These are phyloP conservation scores for Nomada flava DNA, from an alignment of 2,888 invertebrate species.

Conservation along the genomic window DNA sequence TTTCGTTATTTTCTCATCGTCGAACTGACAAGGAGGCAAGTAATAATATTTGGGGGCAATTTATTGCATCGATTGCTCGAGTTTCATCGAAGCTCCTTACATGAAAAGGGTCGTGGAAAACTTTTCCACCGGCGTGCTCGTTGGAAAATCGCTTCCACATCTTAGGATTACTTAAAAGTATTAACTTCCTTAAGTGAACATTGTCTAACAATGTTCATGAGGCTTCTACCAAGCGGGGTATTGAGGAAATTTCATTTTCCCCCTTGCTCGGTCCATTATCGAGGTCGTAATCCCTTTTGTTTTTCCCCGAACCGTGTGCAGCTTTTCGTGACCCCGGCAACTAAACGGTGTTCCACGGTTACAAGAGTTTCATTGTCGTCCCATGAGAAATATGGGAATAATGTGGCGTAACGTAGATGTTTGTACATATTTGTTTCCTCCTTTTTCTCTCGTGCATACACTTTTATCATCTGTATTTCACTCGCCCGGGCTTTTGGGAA, in stretches of 20 bases:
- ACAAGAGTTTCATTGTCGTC: slow-evolving; percentile 5
- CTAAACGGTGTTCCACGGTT: neutral
- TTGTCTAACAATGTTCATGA: neutral
- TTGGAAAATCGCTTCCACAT: neutral
- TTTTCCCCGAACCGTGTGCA: slow-evolving; percentile 3
- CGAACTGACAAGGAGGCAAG: too few species aligned
- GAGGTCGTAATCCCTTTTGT: slow-evolving; percentile 19
- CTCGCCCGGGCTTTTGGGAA: too few species aligned
- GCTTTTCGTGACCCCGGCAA: slow-evolving; percentile 3
- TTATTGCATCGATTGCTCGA: neutral
- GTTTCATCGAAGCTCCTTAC: neutral
- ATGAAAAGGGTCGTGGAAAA: neutral
- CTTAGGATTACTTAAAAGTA: slow-evolving; percentile 2
- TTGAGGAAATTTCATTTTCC: slow-evolving; percentile 15
- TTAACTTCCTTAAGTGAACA: slow-evolving; percentile 1
- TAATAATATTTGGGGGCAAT: neutral
- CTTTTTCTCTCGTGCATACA: too few species aligned
- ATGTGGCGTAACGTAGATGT: slow-evolving; percentile 17
- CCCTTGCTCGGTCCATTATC: slow-evolving; percentile 9
- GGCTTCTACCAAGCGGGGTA: neutral
- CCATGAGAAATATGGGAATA: slow-evolving; percentile 33
- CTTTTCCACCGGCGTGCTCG: neutral
- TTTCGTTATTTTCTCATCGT: too few species aligned
- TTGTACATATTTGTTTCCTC: neutral
- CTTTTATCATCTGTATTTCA: too few species aligned